Conservation (phyloP, 1,140 invertebrate genomes). For the Calliopsis andreniformis region DNA sequence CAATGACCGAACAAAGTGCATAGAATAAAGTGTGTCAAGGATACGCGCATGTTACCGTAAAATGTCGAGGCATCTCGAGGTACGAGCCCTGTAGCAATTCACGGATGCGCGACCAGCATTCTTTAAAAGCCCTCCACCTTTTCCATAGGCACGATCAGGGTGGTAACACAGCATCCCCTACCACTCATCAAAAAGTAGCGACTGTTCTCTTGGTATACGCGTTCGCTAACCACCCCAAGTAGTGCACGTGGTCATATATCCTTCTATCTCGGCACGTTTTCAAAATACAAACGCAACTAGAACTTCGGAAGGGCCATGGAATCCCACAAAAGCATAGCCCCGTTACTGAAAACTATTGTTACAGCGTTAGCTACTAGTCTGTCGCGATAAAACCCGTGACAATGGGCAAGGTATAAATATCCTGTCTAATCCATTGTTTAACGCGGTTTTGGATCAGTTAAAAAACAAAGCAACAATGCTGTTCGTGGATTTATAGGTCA, state of each 20-base stretch:
- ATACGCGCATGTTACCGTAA: background rate
- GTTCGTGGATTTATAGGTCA: background rate
- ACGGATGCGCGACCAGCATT: background rate
- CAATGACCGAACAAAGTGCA: background rate
- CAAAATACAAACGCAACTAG: background rate
- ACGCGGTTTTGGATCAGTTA: background rate
- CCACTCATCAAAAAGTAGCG: background rate
- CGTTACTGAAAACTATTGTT: conserved; percentile 4
- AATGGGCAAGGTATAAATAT: background rate
- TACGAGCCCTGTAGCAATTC: too few species aligned
- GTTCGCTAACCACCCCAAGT: background rate
- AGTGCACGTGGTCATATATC: conserved; percentile 13
- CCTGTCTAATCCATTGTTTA: background rate
- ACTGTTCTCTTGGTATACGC: background rate
- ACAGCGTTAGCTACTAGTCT: too few species aligned
- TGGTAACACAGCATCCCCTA: background rate
- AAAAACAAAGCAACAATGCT: too few species aligned
- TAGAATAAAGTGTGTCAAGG: background rate
- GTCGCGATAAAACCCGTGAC: background rate
- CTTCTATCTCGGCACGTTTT: background rate
- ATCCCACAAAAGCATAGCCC: background rate
- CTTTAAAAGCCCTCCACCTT: background rate
- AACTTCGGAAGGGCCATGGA: too few species aligned
- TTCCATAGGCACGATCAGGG: background rate
- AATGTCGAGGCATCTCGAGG: background rate